Conservation (phyloP, 2,888 invertebrate genomes). For the Apotomis capreana region DNA sequence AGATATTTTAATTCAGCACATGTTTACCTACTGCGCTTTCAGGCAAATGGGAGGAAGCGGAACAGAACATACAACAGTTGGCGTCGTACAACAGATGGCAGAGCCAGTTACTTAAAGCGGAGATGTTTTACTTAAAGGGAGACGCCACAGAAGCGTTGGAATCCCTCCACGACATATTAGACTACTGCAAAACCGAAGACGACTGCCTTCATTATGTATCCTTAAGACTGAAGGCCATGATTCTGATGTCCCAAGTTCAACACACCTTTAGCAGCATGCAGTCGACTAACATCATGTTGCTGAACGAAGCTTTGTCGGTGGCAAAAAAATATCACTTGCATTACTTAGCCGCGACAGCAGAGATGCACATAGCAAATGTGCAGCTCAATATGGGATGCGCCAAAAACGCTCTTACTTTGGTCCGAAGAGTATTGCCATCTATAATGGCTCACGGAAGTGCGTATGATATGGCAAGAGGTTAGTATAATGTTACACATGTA, state of each 20-base stretch:
- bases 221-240: conserved; percentile 86
- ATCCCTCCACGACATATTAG: conserved; percentile 79
- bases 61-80: conserved; percentile 86
- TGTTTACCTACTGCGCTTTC: conserved; percentile 41
- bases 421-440: conserved; percentile 87
- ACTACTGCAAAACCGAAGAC: conserved; percentile 79
- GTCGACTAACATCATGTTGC: conserved; percentile 80
- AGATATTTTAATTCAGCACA: neutral
- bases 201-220: conserved; percentile 80
- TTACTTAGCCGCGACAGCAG: conserved; percentile 88
- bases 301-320: conserved; percentile 88
- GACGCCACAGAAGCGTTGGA: conserved; percentile 75
- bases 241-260: conserved; percentile 86
- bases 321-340: conserved; percentile 90
- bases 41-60: conserved; percentile 88
- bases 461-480: conserved; percentile 90
- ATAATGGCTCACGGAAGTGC: conserved; percentile 91
- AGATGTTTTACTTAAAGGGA: conserved; percentile 82
- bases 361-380: conserved; percentile 91
- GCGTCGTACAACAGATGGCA: conserved; percentile 87
- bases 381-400: conserved; percentile 90
- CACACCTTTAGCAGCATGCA: conserved; percentile 83
- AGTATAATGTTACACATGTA: conserved; percentile 15
- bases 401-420: conserved; percentile 87
- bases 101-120: conserved; percentile 83